Conservation (phyloP, 2,888 invertebrate species). For the Celastrina argiolus region DNA sequence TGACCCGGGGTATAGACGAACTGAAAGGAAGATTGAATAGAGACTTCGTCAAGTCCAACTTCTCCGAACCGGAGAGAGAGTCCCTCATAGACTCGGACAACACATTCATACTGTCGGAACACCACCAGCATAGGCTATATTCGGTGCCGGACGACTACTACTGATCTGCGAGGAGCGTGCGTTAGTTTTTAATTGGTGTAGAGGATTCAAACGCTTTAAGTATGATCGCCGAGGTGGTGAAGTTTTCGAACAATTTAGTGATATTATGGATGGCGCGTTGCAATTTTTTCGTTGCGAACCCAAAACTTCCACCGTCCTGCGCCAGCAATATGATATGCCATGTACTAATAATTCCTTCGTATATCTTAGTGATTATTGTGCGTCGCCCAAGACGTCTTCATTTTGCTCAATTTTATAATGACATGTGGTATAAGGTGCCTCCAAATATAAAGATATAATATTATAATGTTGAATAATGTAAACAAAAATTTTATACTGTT, state of each 20-base stretch:
- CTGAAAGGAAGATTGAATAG: constrained; percentile 46
- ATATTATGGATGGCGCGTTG: background rate
- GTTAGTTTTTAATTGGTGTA: background rate
- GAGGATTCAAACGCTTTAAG: background rate
- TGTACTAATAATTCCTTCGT: background rate
- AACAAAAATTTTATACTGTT: background rate
- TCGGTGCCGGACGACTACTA: constrained; percentile 43
- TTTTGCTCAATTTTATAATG: constrained; percentile 18
- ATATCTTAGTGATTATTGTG: background rate
- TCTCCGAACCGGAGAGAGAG: constrained; percentile 55
- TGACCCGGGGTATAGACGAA: constrained; percentile 53
- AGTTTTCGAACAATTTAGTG: constrained; percentile 21
- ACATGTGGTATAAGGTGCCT: constrained; percentile 19
- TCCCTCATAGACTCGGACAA: constrained; percentile 61
- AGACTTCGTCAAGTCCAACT: constrained; percentile 56
- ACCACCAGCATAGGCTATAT: constrained; percentile 48
- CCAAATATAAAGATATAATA: constrained; percentile 4
- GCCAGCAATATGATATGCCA: background rate
- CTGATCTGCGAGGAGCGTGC: constrained; percentile 5
- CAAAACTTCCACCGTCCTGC: background rate
- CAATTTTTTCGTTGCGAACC: background rate
- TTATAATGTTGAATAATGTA: background rate
- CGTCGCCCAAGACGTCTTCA: background rate
- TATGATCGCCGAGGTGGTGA: constrained; percentile 1
- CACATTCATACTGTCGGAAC: constrained; percentile 60